Evolutionary conservation across 2,113 vertebrate species (phyloP), one percentile per base, ranked within the genome.

Genomic region (Cinclus cinclus): DNA sequence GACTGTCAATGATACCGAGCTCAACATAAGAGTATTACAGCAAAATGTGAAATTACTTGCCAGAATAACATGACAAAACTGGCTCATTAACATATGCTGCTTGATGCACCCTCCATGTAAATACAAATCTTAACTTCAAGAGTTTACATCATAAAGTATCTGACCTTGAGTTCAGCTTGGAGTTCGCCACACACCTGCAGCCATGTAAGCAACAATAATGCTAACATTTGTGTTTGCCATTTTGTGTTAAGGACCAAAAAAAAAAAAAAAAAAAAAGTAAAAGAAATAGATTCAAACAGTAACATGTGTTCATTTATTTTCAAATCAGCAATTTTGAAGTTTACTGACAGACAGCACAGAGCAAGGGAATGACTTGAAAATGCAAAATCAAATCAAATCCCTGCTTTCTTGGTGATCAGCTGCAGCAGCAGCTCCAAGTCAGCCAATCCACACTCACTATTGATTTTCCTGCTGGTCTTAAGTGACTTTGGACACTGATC

Each of bases 401-500:
- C 58, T 78, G 87, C 94, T 96, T 96, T 92, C 94, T 93, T 91
- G 90, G 87, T 89, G 90, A 94, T 94, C 94, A 95, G 95, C 96
- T 89, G 90, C 94, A 95, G 83, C 83, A 96, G 91, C 95, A 94
- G 90, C 91, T 80, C 89, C 22, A 21, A 64, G 71, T 24, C 87
- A 89, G 81, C 97, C 96, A 97, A 95, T 97, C 75, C 2, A 67
- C 19, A 0, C 19, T 73, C 37, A 18, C 35, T 92, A 98, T 97
- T 85, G 96, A 98, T 98, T 97, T 97, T 95, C 95, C 90, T 52
- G 24, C 92, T 68, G 91, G 65, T 96, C 94, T 96, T 97, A 97
- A 97, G 96, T 95, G 96, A 93, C 90, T 97, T 95, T 97, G 85
- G 96, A 97, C 91, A 95, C 83, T 95, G 96, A 97, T 97, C 97